Base-by-base conservation (phyloP, 2,113 vertebrate species). In the Dissostichus mawsoni region DNA sequence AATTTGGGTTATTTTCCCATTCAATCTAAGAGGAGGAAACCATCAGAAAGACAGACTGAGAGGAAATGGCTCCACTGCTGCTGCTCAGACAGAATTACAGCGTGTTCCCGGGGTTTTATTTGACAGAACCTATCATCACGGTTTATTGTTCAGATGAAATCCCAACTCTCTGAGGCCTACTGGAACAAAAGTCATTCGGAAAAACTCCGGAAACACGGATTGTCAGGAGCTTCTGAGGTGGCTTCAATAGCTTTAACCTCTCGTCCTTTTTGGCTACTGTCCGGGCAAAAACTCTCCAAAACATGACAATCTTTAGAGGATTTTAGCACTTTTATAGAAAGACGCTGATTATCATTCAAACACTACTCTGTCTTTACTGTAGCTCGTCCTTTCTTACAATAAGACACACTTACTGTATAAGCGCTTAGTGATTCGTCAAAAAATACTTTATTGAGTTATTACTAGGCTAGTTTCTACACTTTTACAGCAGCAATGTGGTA, bases 241-340 rank as follows among this genome's bases (percentile, higher is more conserved):
- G 78, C 75, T 69, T 77, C 20, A 84, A 95, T 87, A 82, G 86
- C 88, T 95, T 94, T 94, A 92, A 95, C 94, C 93, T 90, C 88
- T 85, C 77, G 75, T 89, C 89, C 89, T 65, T 72, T 87, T 1
- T 65, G 87, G 90, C 92, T 80, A 66, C 88, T 74, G 80, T 67
- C 44, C 5, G 55, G 12, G 41, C 72, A 29, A 11, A 74, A 58
- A 53, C 17, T 11, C 69, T 36, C 23, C 1, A 8, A 45, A 69
- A 13, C 48, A 7, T 20, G 13, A 47, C 18, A 45, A 33, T 58
- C 2, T 36, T 23, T 8, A 8, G 5, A 53, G 29, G 8, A 41
- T 33, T 18, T 29, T 29, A 29, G 29, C 3, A 29, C 29, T 29
- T 29, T 61, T 7, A 48, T 6, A 25, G 61, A 44, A 47, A 51